These are phyloP conservation scores for Leucophenga montana DNA, from an alignment of 2,888 invertebrate species.

Conservation along the genomic window DNA sequence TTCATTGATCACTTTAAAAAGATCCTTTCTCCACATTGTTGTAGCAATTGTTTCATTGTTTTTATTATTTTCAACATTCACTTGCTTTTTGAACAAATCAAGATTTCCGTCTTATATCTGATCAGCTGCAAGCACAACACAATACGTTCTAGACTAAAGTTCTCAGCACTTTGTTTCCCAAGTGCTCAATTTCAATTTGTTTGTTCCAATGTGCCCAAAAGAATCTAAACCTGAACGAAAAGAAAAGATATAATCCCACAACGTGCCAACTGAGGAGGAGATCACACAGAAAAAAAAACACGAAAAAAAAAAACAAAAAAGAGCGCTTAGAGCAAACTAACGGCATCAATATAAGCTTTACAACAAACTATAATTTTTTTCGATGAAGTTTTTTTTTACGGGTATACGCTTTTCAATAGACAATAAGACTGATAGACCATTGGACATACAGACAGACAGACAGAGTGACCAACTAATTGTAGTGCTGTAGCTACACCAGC, in stretches of 20 bases:
- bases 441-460: not conserved
- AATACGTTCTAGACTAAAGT: too few relatives aligned
- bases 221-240: not conserved
- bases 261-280: not conserved
- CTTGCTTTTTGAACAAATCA: too few relatives aligned
- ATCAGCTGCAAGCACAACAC: too few relatives aligned
- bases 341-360: not conserved
- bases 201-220: constrained; percentile 10
- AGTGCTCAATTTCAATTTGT: too few relatives aligned
- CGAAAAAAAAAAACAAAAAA: not conserved
- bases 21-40: too few relatives aligned
- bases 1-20: too few relatives aligned
- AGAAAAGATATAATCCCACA: constrained; percentile 9
- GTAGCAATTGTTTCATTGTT: too few relatives aligned
- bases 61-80: too few relatives aligned
- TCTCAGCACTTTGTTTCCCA: too few relatives aligned
- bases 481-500: not conserved
- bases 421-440: too few relatives aligned
- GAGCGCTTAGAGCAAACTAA: constrained; percentile 15
- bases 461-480: constrained; percentile 23
- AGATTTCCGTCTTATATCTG: too few relatives aligned
- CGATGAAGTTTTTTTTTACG: not conserved
- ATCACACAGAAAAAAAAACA: constrained; percentile 2
- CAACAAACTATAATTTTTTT: constrained; percentile 20
- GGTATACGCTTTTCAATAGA: not conserved